Percentiles rank a stretch among this genome's conserved stretches.
Evolutionary conservation across 2,888 invertebrate genomes (phyloP).

Genomic region (Cynaeus angustus): DNA sequence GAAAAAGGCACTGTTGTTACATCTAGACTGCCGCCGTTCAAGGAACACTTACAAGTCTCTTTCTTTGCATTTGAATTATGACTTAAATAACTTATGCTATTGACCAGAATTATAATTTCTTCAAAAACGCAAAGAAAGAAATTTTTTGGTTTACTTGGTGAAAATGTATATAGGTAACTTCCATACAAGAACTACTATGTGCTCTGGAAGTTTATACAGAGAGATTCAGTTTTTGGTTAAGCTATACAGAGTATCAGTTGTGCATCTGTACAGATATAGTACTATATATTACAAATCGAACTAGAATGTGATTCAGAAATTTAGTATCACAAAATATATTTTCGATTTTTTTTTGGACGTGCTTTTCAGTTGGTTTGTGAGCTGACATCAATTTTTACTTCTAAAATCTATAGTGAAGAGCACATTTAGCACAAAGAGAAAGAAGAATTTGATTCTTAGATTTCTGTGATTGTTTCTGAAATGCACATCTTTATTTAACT

Average conservation of each 20-base stretch:
- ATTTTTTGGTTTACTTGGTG: slow-evolving; percentile 26
- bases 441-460: not conserved
- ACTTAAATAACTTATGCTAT: slow-evolving; percentile 32
- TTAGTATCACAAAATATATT: slow-evolving; percentile 38
- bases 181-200: slow-evolving; percentile 22
- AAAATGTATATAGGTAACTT: slow-evolving; percentile 38
- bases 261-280: slow-evolving; percentile 38
- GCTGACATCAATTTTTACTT: slow-evolving; percentile 8
- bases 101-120: slow-evolving; percentile 28
- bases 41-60: slow-evolving; percentile 29
- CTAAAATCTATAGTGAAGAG: slow-evolving; percentile 2
- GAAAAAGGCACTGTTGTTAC: slow-evolving; percentile 47
- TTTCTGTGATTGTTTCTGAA: slow-evolving; percentile 42
- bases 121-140: slow-evolving; percentile 20
- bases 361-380: slow-evolving; percentile 13
- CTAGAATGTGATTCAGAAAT: slow-evolving; percentile 40
- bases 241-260: slow-evolving; percentile 31
- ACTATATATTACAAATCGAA: slow-evolving; percentile 41
- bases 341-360: slow-evolving; percentile 14
- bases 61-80: slow-evolving; percentile 16
- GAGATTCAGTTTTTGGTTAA: slow-evolving; percentile 20
- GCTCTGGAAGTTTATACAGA: slow-evolving; percentile 39
- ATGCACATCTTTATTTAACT: slow-evolving; percentile 36
- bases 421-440: not conserved
- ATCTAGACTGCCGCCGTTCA: slow-evolving; percentile 19